Conservation (phyloP, 2,888 invertebrate species). For the Dexiosoma caninum region DNA sequence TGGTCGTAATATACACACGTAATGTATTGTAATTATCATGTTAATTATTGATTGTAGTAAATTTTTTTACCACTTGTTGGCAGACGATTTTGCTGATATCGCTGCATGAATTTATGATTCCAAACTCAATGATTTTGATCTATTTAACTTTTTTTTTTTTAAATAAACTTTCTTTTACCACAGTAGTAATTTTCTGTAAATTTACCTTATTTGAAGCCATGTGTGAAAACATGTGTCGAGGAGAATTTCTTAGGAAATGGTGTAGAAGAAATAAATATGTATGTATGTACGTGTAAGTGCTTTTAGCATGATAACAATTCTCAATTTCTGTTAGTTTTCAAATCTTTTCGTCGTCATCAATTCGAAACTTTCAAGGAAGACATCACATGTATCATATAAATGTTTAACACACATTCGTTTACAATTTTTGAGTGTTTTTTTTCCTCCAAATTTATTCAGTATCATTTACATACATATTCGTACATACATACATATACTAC, state of each 20-base stretch:
- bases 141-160: too few relatives aligned
- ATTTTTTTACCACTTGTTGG: not conserved
- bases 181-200: too few relatives aligned
- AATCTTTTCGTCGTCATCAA: not conserved
- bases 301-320: too few relatives aligned
- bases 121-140: not conserved
- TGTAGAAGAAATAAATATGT: too few relatives aligned
- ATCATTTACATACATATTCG: not conserved
- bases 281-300: too few relatives aligned
- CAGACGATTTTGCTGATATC: not conserved
- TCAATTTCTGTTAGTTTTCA: too few relatives aligned
- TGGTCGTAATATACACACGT: too few relatives aligned
- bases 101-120: not conserved
- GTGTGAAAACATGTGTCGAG: not conserved
- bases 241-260: not conserved
- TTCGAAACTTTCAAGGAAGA: not conserved
- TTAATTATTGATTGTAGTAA: conserved; percentile 5
- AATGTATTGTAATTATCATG: conserved; percentile 14
- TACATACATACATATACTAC: not conserved
- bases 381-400: not conserved
- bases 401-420: not conserved
- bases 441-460: not conserved
- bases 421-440: not conserved
- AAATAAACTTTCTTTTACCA: too few relatives aligned
- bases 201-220: too few relatives aligned